Evolutionary conservation across 2,113 vertebrate species (phyloP).

Genomic region (Perca schrenkii): DNA sequence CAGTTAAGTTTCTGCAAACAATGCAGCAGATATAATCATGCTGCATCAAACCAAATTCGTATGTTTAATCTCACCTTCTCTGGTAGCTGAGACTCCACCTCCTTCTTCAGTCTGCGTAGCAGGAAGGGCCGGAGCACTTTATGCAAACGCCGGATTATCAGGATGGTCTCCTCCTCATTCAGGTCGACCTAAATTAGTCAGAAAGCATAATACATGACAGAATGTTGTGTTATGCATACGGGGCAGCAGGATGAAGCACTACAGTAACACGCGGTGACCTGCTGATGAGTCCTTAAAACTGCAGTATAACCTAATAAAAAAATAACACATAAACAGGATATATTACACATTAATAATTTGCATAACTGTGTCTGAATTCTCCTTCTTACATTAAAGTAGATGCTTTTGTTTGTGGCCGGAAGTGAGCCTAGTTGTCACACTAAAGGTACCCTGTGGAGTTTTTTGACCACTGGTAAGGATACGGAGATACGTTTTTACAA

Average conservation of each 20-base stretch:
- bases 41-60: not conserved
- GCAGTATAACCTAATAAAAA: not conserved
- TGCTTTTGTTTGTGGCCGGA: not conserved
- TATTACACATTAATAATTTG: not conserved
- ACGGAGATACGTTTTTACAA: too few relatives aligned
- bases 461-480: not conserved
- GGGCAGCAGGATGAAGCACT: not conserved
- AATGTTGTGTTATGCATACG: not conserved
- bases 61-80: conserved; percentile 89
- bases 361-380: too few relatives aligned
- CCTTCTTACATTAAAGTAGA: too few relatives aligned
- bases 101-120: conserved; percentile 95
- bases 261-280: not conserved
- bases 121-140: conserved; percentile 97
- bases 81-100: conserved; percentile 98
- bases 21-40: not conserved
- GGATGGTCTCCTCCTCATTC: conserved; percentile 98
- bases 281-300: not conserved
- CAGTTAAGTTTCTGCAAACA: not conserved
- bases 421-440: not conserved
- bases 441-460: too few relatives aligned
- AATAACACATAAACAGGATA: not conserved
- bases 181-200: conserved; percentile 90
- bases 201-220: not conserved
- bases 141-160: conserved; percentile 97